Percentiles rank a stretch among this genome's conserved stretches.
phyloP scores from a whole-genome alignment of 2,113 vertebrate species.

The Hypocryptadius cinnamomeus region DNA sequence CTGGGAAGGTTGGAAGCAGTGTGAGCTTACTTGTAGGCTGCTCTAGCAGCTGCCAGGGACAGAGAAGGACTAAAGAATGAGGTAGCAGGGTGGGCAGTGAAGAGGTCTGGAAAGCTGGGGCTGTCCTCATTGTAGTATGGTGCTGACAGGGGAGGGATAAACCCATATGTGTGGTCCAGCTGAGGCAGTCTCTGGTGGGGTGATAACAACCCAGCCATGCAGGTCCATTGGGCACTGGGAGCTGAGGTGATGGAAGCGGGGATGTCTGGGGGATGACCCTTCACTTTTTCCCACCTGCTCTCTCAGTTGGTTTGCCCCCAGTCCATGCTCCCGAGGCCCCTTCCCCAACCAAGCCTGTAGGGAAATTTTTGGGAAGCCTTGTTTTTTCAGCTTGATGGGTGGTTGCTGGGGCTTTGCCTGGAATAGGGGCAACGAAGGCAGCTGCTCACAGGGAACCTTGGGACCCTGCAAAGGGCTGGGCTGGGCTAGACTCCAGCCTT shows the following conservation, averaged over 20 bases:
- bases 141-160: too few relatives aligned
- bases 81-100: background rate
- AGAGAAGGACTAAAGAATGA: background rate
- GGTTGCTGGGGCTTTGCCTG: background rate
- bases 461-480: background rate
- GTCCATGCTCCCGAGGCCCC: rapidly evolving
- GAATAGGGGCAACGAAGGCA: background rate
- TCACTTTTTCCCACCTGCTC: rapidly evolving
- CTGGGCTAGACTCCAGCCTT: background rate
- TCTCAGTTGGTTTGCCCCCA: background rate
- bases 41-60: background rate
- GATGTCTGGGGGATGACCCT: too few relatives aligned
- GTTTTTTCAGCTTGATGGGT: background rate
- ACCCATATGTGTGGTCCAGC: background rate
- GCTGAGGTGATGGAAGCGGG: background rate
- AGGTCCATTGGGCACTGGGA: background rate
- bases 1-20: background rate
- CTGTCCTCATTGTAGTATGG: background rate
- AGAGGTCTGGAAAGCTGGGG: background rate
- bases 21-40: background rate
- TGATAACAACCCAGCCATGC: background rate
- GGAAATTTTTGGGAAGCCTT: background rate
- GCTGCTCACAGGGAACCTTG: rapidly evolving
- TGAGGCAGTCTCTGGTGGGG: background rate
- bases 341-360: background rate